Percentiles rank a stretch among this genome's conserved stretches.
Conservation (phyloP, 2,797 vertebrate species). For the Enteromius treurensis region DNA sequence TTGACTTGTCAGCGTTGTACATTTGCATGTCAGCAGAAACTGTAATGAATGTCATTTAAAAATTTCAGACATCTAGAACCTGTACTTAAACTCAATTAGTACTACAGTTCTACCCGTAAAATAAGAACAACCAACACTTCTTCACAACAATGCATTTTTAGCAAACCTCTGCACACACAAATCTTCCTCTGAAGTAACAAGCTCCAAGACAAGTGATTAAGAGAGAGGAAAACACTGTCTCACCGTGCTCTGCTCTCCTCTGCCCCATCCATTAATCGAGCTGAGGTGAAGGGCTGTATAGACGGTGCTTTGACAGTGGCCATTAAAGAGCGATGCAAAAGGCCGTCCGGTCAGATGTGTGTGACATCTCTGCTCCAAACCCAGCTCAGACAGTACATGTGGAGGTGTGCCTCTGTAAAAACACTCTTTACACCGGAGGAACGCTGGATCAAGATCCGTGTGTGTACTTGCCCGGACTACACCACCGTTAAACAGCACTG, state of each 20-base stretch:
- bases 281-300: constrained; percentile 74
- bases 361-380: constrained; percentile 73
- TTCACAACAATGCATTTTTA: neutral
- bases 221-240: neutral
- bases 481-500: constrained; percentile 69
- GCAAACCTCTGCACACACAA: neutral
- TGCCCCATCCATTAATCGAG: constrained; percentile 59
- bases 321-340: constrained; percentile 72
- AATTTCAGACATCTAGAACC: neutral
- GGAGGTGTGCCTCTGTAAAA: constrained; percentile 76
- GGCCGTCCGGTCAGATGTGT: constrained; percentile 65
- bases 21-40: constrained; percentile 24
- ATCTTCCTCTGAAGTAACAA: constrained; percentile 3
- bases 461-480: constrained; percentile 62
- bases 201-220: neutral
- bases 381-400: constrained; percentile 54
- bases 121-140: neutral
- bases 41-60: neutral
- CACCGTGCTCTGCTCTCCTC: constrained; percentile 51
- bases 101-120: neutral
- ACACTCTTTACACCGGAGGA: constrained; percentile 70
- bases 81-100: neutral
- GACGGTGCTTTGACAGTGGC: constrained; percentile 71
- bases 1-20: constrained; percentile 4
- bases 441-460: constrained; percentile 61